A percentile compares a stretch with the other conserved stretches of the same genome.
phyloP scores from a whole-genome alignment of 1,140 invertebrate genomes.

The Conus ventricosus region DNA sequence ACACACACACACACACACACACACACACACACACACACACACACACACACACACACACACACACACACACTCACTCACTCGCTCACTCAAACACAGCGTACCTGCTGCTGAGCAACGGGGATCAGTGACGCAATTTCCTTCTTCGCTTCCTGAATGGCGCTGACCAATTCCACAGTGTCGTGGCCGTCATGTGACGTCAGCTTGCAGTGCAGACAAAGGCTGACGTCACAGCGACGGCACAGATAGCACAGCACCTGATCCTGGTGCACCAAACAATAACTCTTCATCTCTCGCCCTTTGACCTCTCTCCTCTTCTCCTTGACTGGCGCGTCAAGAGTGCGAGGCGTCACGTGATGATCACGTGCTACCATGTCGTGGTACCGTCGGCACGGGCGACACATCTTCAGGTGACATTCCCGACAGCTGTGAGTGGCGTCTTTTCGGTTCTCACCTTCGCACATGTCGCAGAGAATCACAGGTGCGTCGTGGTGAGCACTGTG shows the following conservation, averaged over 20 bases:
- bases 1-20: not conserved
- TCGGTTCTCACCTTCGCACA: constrained; percentile 4
- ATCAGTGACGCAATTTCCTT: constrained; percentile 11
- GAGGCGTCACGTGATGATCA: constrained; percentile 20
- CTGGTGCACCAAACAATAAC: constrained; percentile 11
- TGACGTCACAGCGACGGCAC: constrained; percentile 33
- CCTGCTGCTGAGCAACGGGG: not conserved
- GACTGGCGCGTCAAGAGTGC: not conserved
- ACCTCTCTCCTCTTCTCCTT: not conserved
- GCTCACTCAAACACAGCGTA: not conserved
- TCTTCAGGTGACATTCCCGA: not conserved
- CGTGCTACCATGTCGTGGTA: constrained; percentile 2
- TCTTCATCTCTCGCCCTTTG: not conserved
- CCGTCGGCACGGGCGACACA: constrained; percentile 23
- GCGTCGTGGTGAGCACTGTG: not conserved
- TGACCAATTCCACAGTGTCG: constrained; percentile 2
- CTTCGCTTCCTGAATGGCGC: not conserved
- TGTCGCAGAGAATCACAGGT: constrained; percentile 21
- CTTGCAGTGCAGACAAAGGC: constrained; percentile 26
- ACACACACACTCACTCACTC: not conserved
- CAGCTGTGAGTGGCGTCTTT: constrained; percentile 14
- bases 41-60: not conserved
- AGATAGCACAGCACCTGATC: constrained; percentile 23
- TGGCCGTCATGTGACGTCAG: constrained; percentile 34
- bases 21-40: too few species aligned